Evolutionary conservation across 2,797 vertebrate genomes (phyloP), one percentile per base, ranked within the genome.

Genomic region (Discoglossus pictus): DNA sequence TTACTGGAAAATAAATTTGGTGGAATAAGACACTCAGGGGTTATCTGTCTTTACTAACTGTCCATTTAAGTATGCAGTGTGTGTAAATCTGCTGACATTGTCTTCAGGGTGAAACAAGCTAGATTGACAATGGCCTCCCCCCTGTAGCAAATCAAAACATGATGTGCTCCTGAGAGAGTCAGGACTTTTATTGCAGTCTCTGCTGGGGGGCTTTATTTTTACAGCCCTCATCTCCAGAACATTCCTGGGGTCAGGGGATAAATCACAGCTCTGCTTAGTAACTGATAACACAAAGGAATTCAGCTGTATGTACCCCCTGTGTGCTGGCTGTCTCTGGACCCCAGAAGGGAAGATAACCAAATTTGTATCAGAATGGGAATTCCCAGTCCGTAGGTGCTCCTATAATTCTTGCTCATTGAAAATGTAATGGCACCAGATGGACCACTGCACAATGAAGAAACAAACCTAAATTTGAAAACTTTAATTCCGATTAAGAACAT

Each of bases 251-350:
- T 51, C 11, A 15, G 9, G 3, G 15, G 15, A 67, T 27, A 24
- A 50, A 50, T 58, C 24, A 24, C 40, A 59, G 18, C 17, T n/a
- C 46, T 59, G 58, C 54, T 35, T 51, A 43, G 55, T 31, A 60
- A 52, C 38, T 43, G 55, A 60, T 59, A 43, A 15, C 6, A 43
- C 60, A 68, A 59, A 50, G 24, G 20, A 52, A 51, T 35, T 59
- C 46, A 67, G 38, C 7, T 50, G 55, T 60, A 21, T 51, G 23
- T 51, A 25, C 65, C 44, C 53, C 55, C 55, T 43, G 20, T 35
- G 65, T 52, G 23, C 15, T 51, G 24, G 18, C 47, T 43, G 53
- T 59, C 65, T 44, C 36, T 60, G 17, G 11, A 15, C 36, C 34
- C 11, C 52, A 48, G 13, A 54, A 63, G 35, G 25, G 21, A 18